Base-by-base conservation (phyloP, 2,888 invertebrate genomes). In the Napeogenes inachia region DNA sequence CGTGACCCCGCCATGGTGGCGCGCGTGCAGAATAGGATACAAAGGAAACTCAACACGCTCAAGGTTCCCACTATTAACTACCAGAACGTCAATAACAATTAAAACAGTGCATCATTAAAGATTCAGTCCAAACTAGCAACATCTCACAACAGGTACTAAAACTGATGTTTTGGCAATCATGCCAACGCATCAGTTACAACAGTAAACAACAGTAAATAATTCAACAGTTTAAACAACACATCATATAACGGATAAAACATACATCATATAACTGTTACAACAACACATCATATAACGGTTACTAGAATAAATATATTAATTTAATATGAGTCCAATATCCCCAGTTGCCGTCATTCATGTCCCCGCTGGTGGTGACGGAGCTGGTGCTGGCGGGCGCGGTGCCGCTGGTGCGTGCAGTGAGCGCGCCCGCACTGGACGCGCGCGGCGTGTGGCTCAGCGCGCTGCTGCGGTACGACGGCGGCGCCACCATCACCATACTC, bases 381-480 rank as follows among this genome's bases (percentile, higher is more conserved):
- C 85, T 97, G 71, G 93, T 94, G 54, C 91, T 97, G 71, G 95
- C 95, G 47, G 91, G 91, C 68, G 92, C 93, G 45, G 92, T 95
- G 30, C 95, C 95, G 21, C 81, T 92, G 35, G 92, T 96, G 69
- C 91, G 92, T 69, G 91, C 92, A 57, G 92, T 93, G 59, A 86
- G 91, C 13, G 84, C 92, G 66, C 97, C 97, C 0, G 82, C 92
- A 54, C 83, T 95, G 67, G 96, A 98, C 85, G 93, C 94, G 70
- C 93, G 94, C 75, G 98, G 98, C 46, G 88, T 98, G 61, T 98
- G 98, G 98, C 91, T 97, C 0, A 96, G 98, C 84, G 88, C 97
- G 13, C 95, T 96, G 75, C 83, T 97, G 63, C 92, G 93, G 3
- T 97, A 97, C 85, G 93, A 94, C 71, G 97, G 97, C 57, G 92